Evolutionary conservation across 2,113 vertebrate genomes (phyloP), one percentile per base, ranked within the genome.

Genomic region (Taurulus bubalis): DNA sequence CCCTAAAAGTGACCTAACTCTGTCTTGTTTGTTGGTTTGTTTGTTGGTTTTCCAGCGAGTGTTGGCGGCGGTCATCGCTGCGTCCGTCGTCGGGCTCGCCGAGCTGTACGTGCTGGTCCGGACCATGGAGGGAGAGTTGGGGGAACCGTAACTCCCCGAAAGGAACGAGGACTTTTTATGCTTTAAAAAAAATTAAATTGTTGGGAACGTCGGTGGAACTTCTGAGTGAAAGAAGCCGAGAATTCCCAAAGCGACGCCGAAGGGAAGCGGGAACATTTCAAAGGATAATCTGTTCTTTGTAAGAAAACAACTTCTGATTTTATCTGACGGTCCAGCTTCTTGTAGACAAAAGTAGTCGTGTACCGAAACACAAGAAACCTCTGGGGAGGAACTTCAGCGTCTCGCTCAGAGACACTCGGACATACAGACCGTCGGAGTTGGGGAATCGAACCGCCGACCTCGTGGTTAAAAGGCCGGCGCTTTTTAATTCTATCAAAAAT

Each of bases 41-140:
- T 42, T 26, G 14, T 68, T 30, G 76, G 8, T 79, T 49, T 90
- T 79, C 15, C 91, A 96, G 98, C 93, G 96, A 0, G 93, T 99
- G 24, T 92, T 99, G 34, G 94, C 96, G 8, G 97, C 97, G 0
- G 92, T 99, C 63, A 99, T 99, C 0, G 96, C 95, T 55, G 96
- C 98, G 4, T 99, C 98, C 0, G 97, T 99, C 14, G 98, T 99
- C 9, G 98, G 98, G 16, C 92, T 99, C 65, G 98, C 98, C 0
- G 98, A 99, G 91, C 95, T 99, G 0, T 99, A 99, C 0, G 94
- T 99, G 63, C 94, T 99, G 94, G 98, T 99, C 45, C 96, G 96
- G 69, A 97, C 96, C 3, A 95, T 99, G 89, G 98, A 99, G 91
- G 98, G 98, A 40, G 96, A 98, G 20, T 89, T 98, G 0, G 98